These are phyloP conservation scores for Asarcornis scutulata DNA, from an alignment of 2,113 vertebrate genomes.

Conservation along the genomic window DNA sequence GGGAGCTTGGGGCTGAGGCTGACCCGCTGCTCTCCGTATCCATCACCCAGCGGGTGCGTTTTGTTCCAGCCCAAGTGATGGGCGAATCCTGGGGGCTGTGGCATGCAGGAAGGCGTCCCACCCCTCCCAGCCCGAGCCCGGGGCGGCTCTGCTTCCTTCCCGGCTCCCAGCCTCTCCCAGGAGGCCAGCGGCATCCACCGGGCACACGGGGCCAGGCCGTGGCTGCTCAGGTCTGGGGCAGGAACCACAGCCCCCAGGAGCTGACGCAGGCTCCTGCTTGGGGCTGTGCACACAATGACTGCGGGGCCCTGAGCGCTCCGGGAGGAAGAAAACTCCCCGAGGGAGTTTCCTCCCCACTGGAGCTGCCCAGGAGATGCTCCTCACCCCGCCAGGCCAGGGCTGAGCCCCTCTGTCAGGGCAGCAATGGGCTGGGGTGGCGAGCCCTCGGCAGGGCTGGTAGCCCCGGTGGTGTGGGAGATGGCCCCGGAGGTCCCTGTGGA, in stretches of 20 bases:
- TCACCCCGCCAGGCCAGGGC: fast-evolving
- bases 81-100: not conserved
- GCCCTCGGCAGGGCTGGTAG: not conserved
- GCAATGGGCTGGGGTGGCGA: not conserved
- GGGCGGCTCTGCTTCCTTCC: conserved; percentile 62
- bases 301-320: not conserved
- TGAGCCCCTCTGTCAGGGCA: not conserved
- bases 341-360: not conserved
- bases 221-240: not conserved
- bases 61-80: not conserved
- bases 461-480: fast-evolving
- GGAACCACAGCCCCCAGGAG: not conserved
- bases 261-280: not conserved
- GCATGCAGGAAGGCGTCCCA: conserved; percentile 28
- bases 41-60: not conserved
- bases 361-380: not conserved
- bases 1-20: not conserved
- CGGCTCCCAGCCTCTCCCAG: not conserved
- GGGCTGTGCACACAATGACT: not conserved
- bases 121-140: not conserved
- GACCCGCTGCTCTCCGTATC: fast-evolving
- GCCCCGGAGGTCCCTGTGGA: fast-evolving
- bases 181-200: not conserved
- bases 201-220: not conserved
- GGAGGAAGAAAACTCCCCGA: conserved; percentile 60